phyloP scores from a whole-genome alignment of 2,888 invertebrate species.

The Rhabditoides inermis region DNA sequence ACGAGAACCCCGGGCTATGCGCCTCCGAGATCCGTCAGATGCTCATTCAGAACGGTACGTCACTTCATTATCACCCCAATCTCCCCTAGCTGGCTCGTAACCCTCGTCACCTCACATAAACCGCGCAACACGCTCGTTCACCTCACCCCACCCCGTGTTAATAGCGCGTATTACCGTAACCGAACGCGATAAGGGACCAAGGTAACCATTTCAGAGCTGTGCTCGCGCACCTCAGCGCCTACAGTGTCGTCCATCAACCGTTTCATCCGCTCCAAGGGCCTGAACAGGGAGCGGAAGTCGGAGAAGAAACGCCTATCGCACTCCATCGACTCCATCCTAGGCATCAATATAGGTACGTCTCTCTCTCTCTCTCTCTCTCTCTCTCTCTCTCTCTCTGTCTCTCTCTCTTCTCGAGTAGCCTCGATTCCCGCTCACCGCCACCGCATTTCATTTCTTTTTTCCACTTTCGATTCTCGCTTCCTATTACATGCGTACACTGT shows the following conservation, averaged over 20 bases:
- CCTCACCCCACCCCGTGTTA: too few relatives aligned
- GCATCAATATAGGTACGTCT: constrained; percentile 52
- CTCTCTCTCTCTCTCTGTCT: too few relatives aligned
- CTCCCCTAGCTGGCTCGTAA: neutral
- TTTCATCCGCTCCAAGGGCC: constrained; percentile 56
- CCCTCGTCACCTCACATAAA: too few relatives aligned
- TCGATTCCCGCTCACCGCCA: too few relatives aligned
- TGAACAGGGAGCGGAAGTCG: constrained; percentile 12
- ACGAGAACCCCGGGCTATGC: constrained; percentile 83
- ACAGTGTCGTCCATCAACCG: constrained; percentile 89
- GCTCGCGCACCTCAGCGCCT: constrained; percentile 80
- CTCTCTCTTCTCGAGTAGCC: too few relatives aligned
- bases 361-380: too few relatives aligned
- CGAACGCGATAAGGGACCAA: too few relatives aligned
- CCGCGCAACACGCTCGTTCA: too few relatives aligned
- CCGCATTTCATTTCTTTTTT: too few relatives aligned
- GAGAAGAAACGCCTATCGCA: constrained; percentile 59
- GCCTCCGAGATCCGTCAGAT: constrained; percentile 90
- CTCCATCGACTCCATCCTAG: constrained; percentile 82
- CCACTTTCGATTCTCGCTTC: too few relatives aligned
- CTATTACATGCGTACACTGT: too few relatives aligned
- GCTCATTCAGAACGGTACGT: constrained; percentile 66
- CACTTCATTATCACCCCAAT: neutral
- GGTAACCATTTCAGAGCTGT: constrained; percentile 64
- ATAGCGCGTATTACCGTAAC: too few relatives aligned